Evolutionary conservation across 1,140 invertebrate genomes (phyloP).

Genomic region (Stegodyphus dumicola): DNA sequence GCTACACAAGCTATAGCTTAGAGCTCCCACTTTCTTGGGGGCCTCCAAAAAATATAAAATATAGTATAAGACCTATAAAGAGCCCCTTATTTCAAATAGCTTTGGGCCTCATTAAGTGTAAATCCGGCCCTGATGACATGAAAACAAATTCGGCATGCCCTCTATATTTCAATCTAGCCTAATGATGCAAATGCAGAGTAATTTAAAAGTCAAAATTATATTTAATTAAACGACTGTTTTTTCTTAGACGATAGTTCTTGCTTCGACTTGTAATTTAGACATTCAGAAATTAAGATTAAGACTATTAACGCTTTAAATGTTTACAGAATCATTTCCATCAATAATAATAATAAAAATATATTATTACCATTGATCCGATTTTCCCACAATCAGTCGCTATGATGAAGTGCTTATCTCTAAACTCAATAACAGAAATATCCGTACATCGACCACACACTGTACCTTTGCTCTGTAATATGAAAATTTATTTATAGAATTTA

Average conservation of each 20-base stretch:
- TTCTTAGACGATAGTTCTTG: not conserved
- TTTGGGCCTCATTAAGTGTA: no score
- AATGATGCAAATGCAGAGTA: not conserved
- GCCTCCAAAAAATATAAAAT: no score
- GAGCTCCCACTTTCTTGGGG: no score
- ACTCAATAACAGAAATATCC: constrained; percentile 22
- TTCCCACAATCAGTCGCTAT: constrained; percentile 13
- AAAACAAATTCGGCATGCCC: no score
- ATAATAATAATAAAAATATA: not conserved
- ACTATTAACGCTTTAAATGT: not conserved
- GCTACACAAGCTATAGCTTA: no score
- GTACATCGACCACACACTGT: not conserved
- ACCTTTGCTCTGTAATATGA: constrained; percentile 7
- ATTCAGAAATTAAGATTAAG: not conserved
- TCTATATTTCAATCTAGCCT: not conserved
- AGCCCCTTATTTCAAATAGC: no score
- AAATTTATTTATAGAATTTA: not conserved
- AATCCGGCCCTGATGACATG: no score
- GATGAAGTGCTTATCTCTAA: constrained; percentile 31
- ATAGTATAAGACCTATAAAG: no score
- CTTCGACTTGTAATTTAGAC: not conserved
- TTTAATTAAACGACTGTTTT: not conserved
- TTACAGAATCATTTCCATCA: not conserved
- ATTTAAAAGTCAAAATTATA: not conserved
- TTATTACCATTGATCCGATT: constrained; percentile 23